Base-by-base conservation (phyloP, 2,888 invertebrate genomes). In the Caenorhabditis sinica region DNA sequence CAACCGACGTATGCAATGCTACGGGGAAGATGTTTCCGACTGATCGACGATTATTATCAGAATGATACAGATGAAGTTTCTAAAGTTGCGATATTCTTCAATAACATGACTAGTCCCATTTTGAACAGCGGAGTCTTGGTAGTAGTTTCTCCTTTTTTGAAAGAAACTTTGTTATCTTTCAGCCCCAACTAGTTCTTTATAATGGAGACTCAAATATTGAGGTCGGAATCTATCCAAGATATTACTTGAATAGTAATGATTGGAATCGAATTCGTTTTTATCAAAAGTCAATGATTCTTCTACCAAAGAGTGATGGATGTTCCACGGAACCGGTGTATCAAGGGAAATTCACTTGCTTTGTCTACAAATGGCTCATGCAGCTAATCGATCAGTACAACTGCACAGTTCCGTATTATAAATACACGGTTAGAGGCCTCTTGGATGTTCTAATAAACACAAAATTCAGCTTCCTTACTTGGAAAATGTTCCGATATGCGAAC, bases 271-370 rank as follows among this genome's bases (percentile, higher is more conserved):
- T 87, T 49, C 68, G 88, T 15, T 84, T 71, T 58, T 73, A 76
- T 20, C 87, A 86, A 45, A 83, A 84, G 49, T 72, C 72, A 15
- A 73, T 76, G 66, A 76, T 79, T 28, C 58, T 84, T 2, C 36
- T 81, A 0, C 80, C 80, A 11, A 66, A 76, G 33, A 81, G 71
- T 36, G 73, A 73, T 20, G 43, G 80, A 20, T 84, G 84, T 40
- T 84, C 84, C 2, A 84, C 80, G 15, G 84, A 81, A 0, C 66
- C 60, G 0, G 33, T 84, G 4, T 81, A 84, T 74, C 82, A 79
- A 69, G 88, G 88, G 33, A 86, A 84, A 63, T 86, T 66, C 58
- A 87, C 82, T 17, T 88, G 88, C 72, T 88, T 86, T 43, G 88
- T 88, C 0, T 80, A 86, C 36, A 81, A 83, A 17, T 88, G 87